Evolutionary conservation across 2,888 invertebrate species (phyloP).

Genomic region (Drepanosiphum platanoidis): DNA sequence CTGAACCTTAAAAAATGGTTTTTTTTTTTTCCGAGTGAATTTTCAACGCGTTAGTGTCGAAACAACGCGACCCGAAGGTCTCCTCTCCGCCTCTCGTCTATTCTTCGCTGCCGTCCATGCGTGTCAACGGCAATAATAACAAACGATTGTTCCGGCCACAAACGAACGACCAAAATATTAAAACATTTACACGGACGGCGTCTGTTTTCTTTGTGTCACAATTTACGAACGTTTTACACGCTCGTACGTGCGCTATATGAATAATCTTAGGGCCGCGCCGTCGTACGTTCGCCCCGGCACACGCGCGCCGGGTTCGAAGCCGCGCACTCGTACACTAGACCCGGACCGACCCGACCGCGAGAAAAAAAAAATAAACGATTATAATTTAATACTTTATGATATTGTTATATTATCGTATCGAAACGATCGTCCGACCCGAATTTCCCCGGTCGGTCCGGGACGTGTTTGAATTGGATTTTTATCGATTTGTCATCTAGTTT

Average conservation of each 20-base stretch:
- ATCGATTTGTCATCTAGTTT: no score
- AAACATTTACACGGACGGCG: constrained; percentile 13
- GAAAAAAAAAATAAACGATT: no score
- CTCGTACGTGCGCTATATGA: background rate
- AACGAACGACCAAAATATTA: constrained; percentile 32
- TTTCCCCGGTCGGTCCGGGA: no score
- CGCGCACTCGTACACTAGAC: no score
- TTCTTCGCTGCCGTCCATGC: background rate
- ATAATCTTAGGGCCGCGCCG: background rate
- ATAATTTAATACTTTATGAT: no score
- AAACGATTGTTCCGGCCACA: background rate
- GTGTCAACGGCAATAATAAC: constrained; percentile 17
- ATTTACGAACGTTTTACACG: background rate
- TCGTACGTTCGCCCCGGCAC: no score
- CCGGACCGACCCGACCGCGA: no score
- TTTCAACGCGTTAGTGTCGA: background rate
- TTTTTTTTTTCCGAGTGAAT: background rate
- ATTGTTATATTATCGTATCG: no score
- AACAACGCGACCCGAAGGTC: background rate
- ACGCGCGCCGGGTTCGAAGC: no score
- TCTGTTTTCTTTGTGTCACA: background rate
- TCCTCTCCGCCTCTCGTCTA: background rate
- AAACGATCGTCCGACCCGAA: no score
- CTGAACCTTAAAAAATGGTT: no score
- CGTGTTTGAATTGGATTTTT: no score